Percentiles rank a stretch among this genome's conserved stretches.
Conservation (phyloP, 2,888 invertebrate species). For the Drosophila bunnanda region DNA sequence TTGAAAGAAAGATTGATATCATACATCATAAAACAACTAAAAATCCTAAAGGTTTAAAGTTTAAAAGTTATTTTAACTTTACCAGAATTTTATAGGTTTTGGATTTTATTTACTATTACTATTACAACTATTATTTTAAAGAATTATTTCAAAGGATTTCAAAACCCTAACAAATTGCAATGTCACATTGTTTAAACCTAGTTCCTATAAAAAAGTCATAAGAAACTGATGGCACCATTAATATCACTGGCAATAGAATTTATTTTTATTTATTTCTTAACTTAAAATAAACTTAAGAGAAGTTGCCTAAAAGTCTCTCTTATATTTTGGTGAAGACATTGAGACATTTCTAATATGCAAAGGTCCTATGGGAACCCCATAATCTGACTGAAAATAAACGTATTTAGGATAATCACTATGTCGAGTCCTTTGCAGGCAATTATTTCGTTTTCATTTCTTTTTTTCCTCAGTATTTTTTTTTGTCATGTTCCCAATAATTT, state of each 20-base stretch:
- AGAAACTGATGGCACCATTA: neutral
- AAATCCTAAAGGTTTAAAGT: too few species aligned
- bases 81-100: too few species aligned
- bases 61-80: too few species aligned
- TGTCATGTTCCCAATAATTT: conserved; percentile 51
- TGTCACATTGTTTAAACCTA: too few species aligned
- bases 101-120: too few species aligned
- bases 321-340: neutral
- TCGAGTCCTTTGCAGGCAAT: conserved; percentile 8
- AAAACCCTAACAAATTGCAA: neutral
- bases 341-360: neutral
- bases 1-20: too few species aligned
- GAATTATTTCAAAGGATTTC: neutral
- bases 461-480: conserved; percentile 3
- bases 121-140: too few species aligned
- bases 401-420: conserved; percentile 15
- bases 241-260: neutral
- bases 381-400: neutral
- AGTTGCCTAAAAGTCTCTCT: neutral
- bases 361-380: neutral
- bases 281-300: neutral
- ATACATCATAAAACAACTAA: too few species aligned
- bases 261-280: too few species aligned
- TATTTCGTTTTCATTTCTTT: conserved; percentile 15
- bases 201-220: too few species aligned